These are phyloP conservation scores for Thaumetopoea pityocampa DNA, from an alignment of 1,140 invertebrate genomes.

Conservation along the genomic window DNA sequence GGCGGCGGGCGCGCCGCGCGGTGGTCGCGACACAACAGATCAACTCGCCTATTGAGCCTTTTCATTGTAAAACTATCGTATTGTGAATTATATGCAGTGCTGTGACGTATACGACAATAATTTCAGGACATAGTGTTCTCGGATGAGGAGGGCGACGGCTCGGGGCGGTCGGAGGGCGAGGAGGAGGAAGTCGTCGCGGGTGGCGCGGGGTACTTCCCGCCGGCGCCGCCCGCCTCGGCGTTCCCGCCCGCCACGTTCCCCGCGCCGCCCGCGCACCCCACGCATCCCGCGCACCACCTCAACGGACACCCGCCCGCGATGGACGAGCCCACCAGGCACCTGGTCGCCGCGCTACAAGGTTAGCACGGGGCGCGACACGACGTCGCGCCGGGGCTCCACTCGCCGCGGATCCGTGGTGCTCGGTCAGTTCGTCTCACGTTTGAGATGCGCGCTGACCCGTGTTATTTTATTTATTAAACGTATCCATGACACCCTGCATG, in stretches of 20 bases:
- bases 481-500: no score
- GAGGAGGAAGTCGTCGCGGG: slow-evolving; percentile 77
- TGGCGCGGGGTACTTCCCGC: slow-evolving; percentile 38
- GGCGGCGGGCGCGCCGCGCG: no score
- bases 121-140: slow-evolving; percentile 83
- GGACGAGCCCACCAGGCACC: slow-evolving; percentile 34
- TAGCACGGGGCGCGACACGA: not conserved
- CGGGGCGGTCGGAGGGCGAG: slow-evolving; percentile 78
- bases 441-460: no score
- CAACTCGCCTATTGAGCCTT: no score
- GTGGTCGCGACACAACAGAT: no score
- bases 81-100: no score
- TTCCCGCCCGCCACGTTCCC: slow-evolving; percentile 34
- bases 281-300: slow-evolving; percentile 36
- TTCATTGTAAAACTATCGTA: no score
- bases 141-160: slow-evolving; percentile 82
- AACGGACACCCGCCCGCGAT: slow-evolving; percentile 65
- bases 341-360: slow-evolving; percentile 51
- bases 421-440: no score
- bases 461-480: no score
- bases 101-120: not conserved
- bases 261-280: slow-evolving; percentile 45
- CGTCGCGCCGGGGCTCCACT: no score
- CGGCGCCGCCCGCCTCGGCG: slow-evolving; percentile 38
- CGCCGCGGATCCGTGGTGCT: no score